A percentile compares a stretch with the other conserved stretches of the same genome.
Evolutionary conservation across 2,888 invertebrate genomes (phyloP).

Genomic region (Epirrhoe alternata): DNA sequence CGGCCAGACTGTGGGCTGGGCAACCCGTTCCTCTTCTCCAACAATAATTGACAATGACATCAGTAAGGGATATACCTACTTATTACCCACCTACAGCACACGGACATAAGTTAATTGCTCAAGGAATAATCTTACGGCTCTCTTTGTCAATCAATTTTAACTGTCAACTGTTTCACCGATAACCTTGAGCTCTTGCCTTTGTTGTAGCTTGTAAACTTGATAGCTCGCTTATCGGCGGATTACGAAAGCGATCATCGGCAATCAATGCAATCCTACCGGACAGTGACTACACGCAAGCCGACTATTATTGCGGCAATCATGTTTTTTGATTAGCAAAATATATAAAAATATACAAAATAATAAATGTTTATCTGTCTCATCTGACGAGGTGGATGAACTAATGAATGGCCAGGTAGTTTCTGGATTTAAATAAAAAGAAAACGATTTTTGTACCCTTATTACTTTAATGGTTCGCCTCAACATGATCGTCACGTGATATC

Average conservation of each 20-base stretch:
- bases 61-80: neutral
- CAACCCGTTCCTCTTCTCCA: neutral
- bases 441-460: neutral
- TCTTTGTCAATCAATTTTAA: slow-evolving; percentile 43
- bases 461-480: neutral
- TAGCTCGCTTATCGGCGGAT: slow-evolving; percentile 57
- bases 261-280: slow-evolving; percentile 57
- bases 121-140: slow-evolving; percentile 35
- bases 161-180: slow-evolving; percentile 42
- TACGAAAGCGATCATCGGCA: slow-evolving; percentile 57
- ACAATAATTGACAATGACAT: neutral
- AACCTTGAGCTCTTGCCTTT: slow-evolving; percentile 55
- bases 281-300: slow-evolving; percentile 39
- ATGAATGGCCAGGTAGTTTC: neutral
- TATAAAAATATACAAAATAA: slow-evolving; percentile 6
- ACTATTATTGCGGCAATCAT: slow-evolving; percentile 36
- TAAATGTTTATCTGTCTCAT: neutral
- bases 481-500: slow-evolving; percentile 23
- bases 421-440: neutral
- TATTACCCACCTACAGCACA: slow-evolving; percentile 6
- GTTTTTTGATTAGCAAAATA: slow-evolving; percentile 28
- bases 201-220: slow-evolving; percentile 55
- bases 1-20: neutral
- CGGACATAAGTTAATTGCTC: slow-evolving; percentile 21
- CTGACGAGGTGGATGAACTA: slow-evolving; percentile 3